Conservation (phyloP, 2,113 vertebrate species). For the Tichodroma muraria region DNA sequence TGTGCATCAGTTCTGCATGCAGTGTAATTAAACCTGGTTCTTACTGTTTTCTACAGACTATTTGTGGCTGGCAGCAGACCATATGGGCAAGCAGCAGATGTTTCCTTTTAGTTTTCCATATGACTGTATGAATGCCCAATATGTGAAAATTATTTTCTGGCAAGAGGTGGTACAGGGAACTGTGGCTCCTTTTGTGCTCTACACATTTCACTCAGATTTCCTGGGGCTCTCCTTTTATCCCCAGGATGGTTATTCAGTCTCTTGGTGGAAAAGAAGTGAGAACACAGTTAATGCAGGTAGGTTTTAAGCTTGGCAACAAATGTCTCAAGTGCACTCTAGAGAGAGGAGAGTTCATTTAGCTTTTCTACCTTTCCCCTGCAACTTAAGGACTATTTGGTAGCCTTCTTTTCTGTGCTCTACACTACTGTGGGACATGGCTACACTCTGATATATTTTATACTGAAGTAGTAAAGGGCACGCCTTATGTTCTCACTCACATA, state of each 20-base stretch:
- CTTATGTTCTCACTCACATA: background rate
- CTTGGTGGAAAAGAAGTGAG: background rate
- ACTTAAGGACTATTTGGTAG: background rate
- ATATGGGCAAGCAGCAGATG: slow-evolving; percentile 37
- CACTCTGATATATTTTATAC: background rate
- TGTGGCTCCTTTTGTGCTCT: background rate
- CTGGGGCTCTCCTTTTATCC: background rate
- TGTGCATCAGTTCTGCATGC: background rate
- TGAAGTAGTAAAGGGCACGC: background rate
- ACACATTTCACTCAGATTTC: background rate
- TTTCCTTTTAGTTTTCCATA: slow-evolving; percentile 40
- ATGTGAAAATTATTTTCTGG: slow-evolving; percentile 47
- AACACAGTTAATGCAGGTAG: background rate
- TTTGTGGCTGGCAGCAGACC: background rate
- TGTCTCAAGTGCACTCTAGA: background rate
- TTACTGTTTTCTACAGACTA: slow-evolving; percentile 23
- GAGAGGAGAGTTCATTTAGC: background rate
- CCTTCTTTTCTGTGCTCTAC: background rate
- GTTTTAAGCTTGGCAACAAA: background rate
- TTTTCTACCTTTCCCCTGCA: background rate
- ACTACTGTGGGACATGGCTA: background rate
- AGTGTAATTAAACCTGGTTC: slow-evolving; percentile 19
- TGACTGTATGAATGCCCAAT: background rate
- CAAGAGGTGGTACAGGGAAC: background rate
- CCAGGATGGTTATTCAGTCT: background rate